A percentile compares a stretch with the other conserved stretches of the same genome.
These are phyloP conservation scores for Euwallacea fornicatus DNA, from an alignment of 1,140 invertebrate species.

Conservation along the genomic window DNA sequence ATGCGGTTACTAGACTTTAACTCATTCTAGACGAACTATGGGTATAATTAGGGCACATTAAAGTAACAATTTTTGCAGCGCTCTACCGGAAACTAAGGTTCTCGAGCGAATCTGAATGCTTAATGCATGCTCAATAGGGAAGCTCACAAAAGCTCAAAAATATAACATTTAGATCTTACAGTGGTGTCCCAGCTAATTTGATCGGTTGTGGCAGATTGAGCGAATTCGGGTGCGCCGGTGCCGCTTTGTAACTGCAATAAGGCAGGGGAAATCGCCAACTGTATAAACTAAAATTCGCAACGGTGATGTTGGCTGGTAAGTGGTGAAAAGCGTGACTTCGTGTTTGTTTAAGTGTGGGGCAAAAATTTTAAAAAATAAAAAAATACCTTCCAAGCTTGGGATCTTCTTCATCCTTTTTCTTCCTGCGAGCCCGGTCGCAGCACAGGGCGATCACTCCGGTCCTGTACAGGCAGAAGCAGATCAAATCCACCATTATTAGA, in stretches of 20 bases:
- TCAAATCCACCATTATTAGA: constrained; percentile 75
- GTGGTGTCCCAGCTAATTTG: constrained; percentile 67
- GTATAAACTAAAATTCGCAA: constrained; percentile 76
- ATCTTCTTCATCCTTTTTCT: constrained; percentile 75
- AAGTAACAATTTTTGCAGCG: no score
- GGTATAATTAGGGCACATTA: no score
- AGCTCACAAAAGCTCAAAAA: no score
- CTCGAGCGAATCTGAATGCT: no score
- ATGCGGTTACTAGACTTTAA: no score
- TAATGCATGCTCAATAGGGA: no score
- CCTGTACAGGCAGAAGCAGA: constrained; percentile 71
- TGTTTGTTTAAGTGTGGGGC: not conserved
- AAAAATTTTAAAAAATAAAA: constrained; percentile 4
- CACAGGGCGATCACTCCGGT: constrained; percentile 72
- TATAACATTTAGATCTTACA: no score
- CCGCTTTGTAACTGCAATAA: constrained; percentile 85
- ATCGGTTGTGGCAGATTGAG: constrained; percentile 72
- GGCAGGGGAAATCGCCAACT: constrained; percentile 90
- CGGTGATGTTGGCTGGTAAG: constrained; percentile 25
- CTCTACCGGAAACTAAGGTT: no score
- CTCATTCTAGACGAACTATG: no score
- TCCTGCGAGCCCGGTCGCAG: constrained; percentile 63
- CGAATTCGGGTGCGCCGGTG: constrained; percentile 72
- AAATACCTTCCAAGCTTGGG: constrained; percentile 76
- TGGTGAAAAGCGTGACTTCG: not conserved